Evolutionary conservation across 2,797 vertebrate genomes (phyloP).

Genomic region (Centroberyx gerrardi): DNA sequence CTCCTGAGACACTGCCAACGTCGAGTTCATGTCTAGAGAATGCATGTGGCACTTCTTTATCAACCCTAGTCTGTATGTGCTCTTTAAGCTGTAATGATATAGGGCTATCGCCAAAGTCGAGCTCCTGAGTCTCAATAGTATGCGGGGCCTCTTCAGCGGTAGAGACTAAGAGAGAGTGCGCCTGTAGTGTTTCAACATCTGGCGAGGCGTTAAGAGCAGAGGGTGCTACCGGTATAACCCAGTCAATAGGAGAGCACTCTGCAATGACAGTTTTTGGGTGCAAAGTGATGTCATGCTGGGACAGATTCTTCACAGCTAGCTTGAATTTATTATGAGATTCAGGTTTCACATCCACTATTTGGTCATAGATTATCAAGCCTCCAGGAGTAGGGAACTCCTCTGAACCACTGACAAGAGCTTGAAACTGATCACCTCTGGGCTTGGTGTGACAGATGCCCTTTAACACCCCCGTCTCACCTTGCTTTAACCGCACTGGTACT

Average conservation of each 20-base stretch:
- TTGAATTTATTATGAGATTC: slow-evolving; percentile 1
- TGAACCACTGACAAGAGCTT: neutral
- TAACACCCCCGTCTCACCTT: neutral
- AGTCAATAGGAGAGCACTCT: neutral
- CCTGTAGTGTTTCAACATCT: neutral
- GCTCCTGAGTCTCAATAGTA: too few species aligned
- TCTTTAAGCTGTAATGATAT: slow-evolving; percentile 5
- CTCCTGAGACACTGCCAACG: neutral
- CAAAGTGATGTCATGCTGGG: slow-evolving; percentile 2
- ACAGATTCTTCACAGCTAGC: slow-evolving; percentile 3
- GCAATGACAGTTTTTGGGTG: neutral
- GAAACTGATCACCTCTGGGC: neutral
- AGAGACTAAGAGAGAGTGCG: neutral
- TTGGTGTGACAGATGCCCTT: slow-evolving; percentile 12
- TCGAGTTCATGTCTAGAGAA: neutral
- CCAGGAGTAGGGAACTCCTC: neutral
- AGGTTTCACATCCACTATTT: slow-evolving; percentile 13
- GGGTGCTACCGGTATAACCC: neutral
- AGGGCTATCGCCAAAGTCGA: slow-evolving; percentile 25
- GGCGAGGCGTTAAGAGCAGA: too few species aligned
- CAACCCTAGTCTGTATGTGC: slow-evolving; percentile 8
- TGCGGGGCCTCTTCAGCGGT: too few species aligned
- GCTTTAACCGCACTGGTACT: neutral
- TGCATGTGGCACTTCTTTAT: slow-evolving; percentile 2
- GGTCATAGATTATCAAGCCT: slow-evolving; percentile 11